phyloP scores from a whole-genome alignment of 2,888 invertebrate species.

The Sminthurinus aureus region DNA sequence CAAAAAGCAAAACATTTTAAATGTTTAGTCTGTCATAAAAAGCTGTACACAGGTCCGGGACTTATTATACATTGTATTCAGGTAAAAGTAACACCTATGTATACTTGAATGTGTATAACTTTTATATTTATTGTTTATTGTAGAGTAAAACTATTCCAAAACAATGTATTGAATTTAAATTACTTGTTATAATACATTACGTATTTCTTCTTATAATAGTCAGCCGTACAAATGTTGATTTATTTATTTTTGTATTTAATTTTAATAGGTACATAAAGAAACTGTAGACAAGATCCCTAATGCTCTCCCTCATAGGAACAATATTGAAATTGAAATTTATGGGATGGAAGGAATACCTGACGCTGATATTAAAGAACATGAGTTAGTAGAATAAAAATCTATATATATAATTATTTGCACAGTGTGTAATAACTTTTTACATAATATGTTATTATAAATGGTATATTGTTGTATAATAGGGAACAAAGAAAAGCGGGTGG shows the following conservation, averaged over 20 bases:
- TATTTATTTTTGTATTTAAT: constrained; percentile 17
- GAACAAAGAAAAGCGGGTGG: constrained; percentile 71
- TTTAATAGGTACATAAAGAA: constrained; percentile 92
- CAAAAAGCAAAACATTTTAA: constrained; percentile 99
- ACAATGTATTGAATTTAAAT: not conserved
- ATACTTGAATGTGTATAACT: not conserved
- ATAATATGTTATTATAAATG: too few species aligned
- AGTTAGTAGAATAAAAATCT: too few species aligned
- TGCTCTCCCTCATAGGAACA: constrained; percentile 95
- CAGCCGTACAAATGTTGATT: not conserved
- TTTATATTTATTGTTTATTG: not conserved
- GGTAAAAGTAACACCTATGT: constrained; percentile 68
- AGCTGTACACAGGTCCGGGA: constrained; percentile 97
- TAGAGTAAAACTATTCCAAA: not conserved
- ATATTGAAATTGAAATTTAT: constrained; percentile 99
- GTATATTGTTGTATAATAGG: too few species aligned
- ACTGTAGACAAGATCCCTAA: constrained; percentile 99
- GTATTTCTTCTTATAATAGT: not conserved
- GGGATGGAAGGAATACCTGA: constrained; percentile 99
- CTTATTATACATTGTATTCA: constrained; percentile 99
- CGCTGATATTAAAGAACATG: constrained; percentile 93
- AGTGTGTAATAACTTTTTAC: too few species aligned
- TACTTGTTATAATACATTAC: not conserved
- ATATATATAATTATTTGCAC: too few species aligned
- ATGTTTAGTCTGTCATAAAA: constrained; percentile 99